Base-by-base conservation (phyloP, 2,888 invertebrate species). In the Schizotus pectinicornis region DNA sequence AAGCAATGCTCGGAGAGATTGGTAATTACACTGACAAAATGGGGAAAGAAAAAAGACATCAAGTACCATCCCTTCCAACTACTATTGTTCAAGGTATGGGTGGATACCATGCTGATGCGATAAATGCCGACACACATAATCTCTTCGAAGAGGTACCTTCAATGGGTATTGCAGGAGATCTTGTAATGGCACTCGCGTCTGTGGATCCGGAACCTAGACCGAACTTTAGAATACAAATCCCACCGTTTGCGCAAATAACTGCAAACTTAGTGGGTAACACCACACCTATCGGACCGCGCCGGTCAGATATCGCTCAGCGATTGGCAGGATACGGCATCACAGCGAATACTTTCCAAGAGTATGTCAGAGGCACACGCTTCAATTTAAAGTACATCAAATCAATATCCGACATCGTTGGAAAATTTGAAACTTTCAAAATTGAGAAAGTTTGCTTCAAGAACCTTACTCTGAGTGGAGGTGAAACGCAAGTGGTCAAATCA, bases 161-260 rank as follows among this genome's bases (percentile, higher is more conserved):
- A 2, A 56, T 74, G 45, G 73, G 73, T 1, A 70, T 74, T 7
- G 74, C 74, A 2, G 72, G 70, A 53, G 74, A 75, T 48, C 68
- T 74, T 67, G 63, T 72, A 1, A 75, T 75, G 74, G 73, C 74
- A 12, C 54, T 72, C 8, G 70, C 75, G 12, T 43, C 64, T 31
- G 13, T 41, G 9, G 68, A 55, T 3, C 48, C 43, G 0, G 72
- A 75, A 59, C 74, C 73, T 34, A 41, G 43, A 13, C 71, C 70
- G 41, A 71, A 74, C 64, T 73, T 76, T 56, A 48, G 51, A 6
- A 51, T 73, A 1, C 63, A 48, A 33, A 65, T 45, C 13, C 73
- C 74, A 49, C 38, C 46, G 22, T n/a, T 50, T 8, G 43, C 67
- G 1, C 35, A 12, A n/a, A 41, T 64, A 3, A 69, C 71, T n/a